Conservation (phyloP, 2,113 vertebrate genomes). For the Malurus melanocephalus region DNA sequence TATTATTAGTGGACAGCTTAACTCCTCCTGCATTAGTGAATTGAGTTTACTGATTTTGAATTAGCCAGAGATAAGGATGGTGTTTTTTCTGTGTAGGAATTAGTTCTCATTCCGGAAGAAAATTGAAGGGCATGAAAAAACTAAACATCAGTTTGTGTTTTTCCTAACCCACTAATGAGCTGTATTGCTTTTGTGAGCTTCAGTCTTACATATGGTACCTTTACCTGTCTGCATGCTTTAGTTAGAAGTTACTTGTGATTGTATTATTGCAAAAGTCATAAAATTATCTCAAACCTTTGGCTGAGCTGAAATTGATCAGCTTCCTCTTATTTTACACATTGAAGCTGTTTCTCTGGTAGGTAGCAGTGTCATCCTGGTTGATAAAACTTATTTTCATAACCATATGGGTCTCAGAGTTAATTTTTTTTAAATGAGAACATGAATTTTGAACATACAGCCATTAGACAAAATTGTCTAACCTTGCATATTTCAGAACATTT, state of each 20-base stretch:
- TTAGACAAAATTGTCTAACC: background rate
- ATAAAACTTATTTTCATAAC: background rate
- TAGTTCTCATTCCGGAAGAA: background rate
- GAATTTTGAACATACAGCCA: background rate
- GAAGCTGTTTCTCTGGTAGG: background rate
- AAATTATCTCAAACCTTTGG: background rate
- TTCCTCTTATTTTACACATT: background rate
- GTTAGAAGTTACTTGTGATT: background rate
- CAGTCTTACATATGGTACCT: background rate
- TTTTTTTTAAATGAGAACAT: background rate
- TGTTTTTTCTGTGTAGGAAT: background rate
- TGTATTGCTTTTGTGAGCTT: background rate
- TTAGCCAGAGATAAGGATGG: background rate
- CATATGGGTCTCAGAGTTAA: background rate
- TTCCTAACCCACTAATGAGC: background rate
- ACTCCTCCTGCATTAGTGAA: background rate
- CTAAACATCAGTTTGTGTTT: background rate
- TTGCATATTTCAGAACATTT: background rate
- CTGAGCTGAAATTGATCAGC: background rate
- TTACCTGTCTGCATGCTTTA: background rate
- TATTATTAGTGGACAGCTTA: background rate
- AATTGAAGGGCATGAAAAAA: background rate
- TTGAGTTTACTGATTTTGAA: background rate
- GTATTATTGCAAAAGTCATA: background rate
- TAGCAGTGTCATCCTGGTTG: background rate